Conservation (phyloP, 2,888 invertebrate genomes). For the Hirtodrosophila trivittata region DNA sequence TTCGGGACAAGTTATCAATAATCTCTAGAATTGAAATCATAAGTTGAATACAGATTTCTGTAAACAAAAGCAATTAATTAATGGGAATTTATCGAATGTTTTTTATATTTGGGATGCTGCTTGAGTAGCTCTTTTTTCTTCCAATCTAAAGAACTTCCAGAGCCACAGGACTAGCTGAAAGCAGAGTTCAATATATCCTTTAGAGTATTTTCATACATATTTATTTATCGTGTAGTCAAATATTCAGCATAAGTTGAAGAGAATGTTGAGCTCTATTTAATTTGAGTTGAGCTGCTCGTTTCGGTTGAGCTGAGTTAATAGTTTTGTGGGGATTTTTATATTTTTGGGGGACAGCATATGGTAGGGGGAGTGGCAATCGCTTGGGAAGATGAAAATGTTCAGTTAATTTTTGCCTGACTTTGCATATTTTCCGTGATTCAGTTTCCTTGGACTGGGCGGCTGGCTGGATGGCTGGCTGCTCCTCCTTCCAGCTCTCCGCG, state of each 20-base stretch:
- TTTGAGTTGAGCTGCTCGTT: slow-evolving; percentile 4
- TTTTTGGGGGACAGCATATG: slow-evolving; percentile 14
- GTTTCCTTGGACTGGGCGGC: slow-evolving; percentile 24
- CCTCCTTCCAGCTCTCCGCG: neutral
- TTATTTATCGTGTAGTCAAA: neutral
- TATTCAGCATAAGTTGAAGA: neutral
- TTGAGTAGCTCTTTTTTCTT: too few relatives aligned
- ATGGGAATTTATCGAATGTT: too few relatives aligned
- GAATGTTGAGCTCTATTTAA: slow-evolving; percentile 1
- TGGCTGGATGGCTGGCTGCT: neutral
- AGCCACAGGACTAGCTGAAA: too few relatives aligned
- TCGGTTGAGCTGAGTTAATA: slow-evolving; percentile 1
- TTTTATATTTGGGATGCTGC: too few relatives aligned
- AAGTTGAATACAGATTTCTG: too few relatives aligned
- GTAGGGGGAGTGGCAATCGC: neutral
- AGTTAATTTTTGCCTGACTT: slow-evolving; percentile 61
- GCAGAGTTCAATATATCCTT: neutral
- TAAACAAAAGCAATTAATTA: too few relatives aligned
- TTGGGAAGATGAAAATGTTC: slow-evolving; percentile 25
- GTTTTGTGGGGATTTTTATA: neutral
- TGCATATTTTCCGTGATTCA: slow-evolving; percentile 38
- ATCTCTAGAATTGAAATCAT: too few relatives aligned
- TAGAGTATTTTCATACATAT: too few relatives aligned
- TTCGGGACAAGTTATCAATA: too few relatives aligned
- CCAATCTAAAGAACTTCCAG: too few relatives aligned